Base-by-base conservation (phyloP, 1,140 invertebrate species). In the Drosophila persimilis region DNA sequence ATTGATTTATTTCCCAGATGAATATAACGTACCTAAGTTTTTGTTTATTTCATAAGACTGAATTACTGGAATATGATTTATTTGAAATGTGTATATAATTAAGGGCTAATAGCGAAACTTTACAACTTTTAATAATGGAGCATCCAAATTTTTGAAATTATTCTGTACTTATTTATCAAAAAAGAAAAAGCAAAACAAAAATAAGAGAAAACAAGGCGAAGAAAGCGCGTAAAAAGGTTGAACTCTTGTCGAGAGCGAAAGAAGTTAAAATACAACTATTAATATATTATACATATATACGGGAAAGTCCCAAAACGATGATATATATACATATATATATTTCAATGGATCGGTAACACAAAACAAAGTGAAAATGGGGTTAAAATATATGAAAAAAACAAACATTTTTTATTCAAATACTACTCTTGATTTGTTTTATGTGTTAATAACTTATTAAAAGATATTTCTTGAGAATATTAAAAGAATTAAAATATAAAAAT, bases 21-120 rank as follows among this genome's bases (percentile, higher is more conserved):
- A 73, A 83, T 65, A 53, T 55, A 77, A 74, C 46, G 88, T 90
- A 90, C 80, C 81, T 90, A 84, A 88, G 84, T 90, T 90, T 88
- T 83, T 77, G 78, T 90, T 90, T 85, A 72, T 90, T 90, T 90
- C 77, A 90, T 80, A 90, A 90, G 89, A 90, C 89, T 90, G 89
- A 90, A 90, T 89, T 90, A 80, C 78, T 85, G 77, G 77, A 73
- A 76, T 86, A 88, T 88, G 56, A 88, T 83, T 86, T 86, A 61
- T 67, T 79, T 51, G 41, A 65, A 67, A 73, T 50, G 71, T 73
- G 71, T 73, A 73, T 73, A 73, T 73, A 73, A 75, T 67, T 75
- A 75, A 75, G 62, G 51, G 54, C 62, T 66, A 75, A 74, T 70
- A 61, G 64, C 72, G 64, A 62, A 71, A 84, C 77, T 85, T 85